Conservation (phyloP, 2,113 vertebrate genomes). For the Anarrhichthys ocellatus region DNA sequence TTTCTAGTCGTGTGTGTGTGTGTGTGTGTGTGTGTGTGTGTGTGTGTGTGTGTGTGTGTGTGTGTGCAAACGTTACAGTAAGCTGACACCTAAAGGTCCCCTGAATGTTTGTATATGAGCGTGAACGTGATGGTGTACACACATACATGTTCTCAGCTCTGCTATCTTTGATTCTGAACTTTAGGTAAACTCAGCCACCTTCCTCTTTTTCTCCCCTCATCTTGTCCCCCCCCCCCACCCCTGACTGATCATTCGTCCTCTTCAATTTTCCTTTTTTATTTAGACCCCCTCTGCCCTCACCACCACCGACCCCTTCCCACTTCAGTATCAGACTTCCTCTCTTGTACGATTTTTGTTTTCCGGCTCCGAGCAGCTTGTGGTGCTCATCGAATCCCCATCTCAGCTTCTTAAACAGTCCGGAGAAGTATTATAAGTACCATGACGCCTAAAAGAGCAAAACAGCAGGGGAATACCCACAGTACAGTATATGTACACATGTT, state of each 20-base stretch:
- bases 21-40: background rate
- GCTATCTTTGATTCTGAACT: background rate
- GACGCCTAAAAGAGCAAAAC: conserved; percentile 28
- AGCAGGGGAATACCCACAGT: conserved; percentile 37
- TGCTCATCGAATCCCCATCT: conserved; percentile 46
- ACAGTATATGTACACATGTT: conserved; percentile 38
- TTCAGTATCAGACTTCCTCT: conserved; percentile 69
- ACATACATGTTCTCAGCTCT: background rate
- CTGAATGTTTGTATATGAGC: background rate
- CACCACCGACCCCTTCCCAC: conserved; percentile 41
- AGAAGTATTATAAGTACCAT: conserved; percentile 29
- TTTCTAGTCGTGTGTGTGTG: background rate
- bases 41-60: background rate
- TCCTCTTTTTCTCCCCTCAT: conserved; percentile 42
- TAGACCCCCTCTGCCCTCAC: conserved; percentile 39
- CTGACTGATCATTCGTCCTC: conserved; percentile 78
- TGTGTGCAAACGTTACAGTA: conserved; percentile 5
- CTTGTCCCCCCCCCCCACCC: conserved; percentile 35
- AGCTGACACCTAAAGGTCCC: background rate
- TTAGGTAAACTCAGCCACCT: conserved; percentile 20
- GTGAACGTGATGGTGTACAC: background rate
- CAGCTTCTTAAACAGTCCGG: conserved; percentile 7
- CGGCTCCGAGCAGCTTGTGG: conserved; percentile 29
- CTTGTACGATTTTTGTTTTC: conserved; percentile 48
- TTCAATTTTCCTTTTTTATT: conserved; percentile 60